Conservation (phyloP, 1,140 invertebrate genomes). For the Lepidurus couesii region DNA sequence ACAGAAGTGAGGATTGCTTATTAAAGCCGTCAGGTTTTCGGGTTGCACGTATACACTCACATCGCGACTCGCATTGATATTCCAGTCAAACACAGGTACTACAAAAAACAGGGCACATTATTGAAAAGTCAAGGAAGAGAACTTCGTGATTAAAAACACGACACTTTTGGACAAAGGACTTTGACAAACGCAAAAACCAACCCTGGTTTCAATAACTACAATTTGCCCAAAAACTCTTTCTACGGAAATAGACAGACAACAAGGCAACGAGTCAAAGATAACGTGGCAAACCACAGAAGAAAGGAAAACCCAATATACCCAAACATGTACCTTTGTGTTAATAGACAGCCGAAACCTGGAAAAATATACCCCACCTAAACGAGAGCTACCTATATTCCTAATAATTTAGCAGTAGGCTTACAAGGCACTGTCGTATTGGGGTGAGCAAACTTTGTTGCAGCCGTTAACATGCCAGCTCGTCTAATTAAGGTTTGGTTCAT, state of each 20-base stretch:
- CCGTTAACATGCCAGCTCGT: background rate
- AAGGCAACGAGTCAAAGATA: too few relatives aligned
- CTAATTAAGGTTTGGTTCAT: background rate
- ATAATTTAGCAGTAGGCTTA: background rate
- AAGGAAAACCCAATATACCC: background rate
- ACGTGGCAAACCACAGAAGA: background rate
- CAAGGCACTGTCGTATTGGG: background rate
- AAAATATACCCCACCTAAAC: background rate
- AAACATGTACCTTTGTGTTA: background rate
- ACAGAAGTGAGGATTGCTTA: conserved; percentile 44
- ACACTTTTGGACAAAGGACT: too few relatives aligned
- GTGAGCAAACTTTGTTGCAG: background rate
- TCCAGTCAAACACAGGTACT: conserved; percentile 63
- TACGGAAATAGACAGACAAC: background rate
- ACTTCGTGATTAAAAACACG: too few relatives aligned
- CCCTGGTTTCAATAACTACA: background rate
- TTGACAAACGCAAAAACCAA: too few relatives aligned
- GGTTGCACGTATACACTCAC: conserved; percentile 62
- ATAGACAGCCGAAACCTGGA: background rate
- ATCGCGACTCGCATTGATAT: conserved; percentile 62
- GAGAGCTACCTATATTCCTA: background rate
- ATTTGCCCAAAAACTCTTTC: background rate
- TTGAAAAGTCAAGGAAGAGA: too few relatives aligned
- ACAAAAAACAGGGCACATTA: background rate
- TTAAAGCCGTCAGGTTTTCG: conserved; percentile 59